phyloP scores from a whole-genome alignment of 1,140 invertebrate species.

The Panagrolaimus sp. region DNA sequence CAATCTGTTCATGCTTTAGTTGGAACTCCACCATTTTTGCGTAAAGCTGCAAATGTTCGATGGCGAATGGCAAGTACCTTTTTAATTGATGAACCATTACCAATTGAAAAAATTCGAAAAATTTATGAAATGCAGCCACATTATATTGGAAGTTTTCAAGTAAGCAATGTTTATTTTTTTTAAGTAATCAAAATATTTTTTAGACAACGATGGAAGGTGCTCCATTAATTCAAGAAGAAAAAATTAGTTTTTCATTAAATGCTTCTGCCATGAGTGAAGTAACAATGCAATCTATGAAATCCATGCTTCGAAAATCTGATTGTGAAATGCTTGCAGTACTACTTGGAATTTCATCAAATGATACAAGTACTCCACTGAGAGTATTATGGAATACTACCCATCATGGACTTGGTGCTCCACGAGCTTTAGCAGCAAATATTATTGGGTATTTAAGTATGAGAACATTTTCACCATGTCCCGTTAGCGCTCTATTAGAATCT shows the following conservation, averaged over 20 bases:
- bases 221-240: conserved; percentile 80
- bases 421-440: conserved; percentile 86
- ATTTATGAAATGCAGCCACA: conserved; percentile 77
- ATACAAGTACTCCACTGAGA: conserved; percentile 92
- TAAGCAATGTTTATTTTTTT: conserved; percentile 35
- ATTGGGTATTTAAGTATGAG: conserved; percentile 74
- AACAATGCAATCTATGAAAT: conserved; percentile 82
- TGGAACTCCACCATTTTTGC: conserved; percentile 75
- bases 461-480: conserved; percentile 86
- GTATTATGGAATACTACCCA: conserved; percentile 91
- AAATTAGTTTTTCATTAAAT: conserved; percentile 89
- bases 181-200: conserved; percentile 33
- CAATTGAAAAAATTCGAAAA: conserved; percentile 70
- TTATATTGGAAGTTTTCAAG: conserved; percentile 64
- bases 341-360: conserved; percentile 90
- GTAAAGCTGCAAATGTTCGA: conserved; percentile 61
- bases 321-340: conserved; percentile 96
- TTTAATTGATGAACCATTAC: conserved; percentile 80
- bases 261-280: conserved; percentile 84
- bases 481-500: conserved; percentile 85
- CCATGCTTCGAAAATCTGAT: conserved; percentile 73
- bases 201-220: conserved; percentile 64
- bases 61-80: conserved; percentile 39
- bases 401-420: conserved; percentile 82
- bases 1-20: conserved; percentile 70